These are phyloP conservation scores for Lutjanus argentimaculatus DNA, from an alignment of 2,797 vertebrate genomes.

Conservation along the genomic window DNA sequence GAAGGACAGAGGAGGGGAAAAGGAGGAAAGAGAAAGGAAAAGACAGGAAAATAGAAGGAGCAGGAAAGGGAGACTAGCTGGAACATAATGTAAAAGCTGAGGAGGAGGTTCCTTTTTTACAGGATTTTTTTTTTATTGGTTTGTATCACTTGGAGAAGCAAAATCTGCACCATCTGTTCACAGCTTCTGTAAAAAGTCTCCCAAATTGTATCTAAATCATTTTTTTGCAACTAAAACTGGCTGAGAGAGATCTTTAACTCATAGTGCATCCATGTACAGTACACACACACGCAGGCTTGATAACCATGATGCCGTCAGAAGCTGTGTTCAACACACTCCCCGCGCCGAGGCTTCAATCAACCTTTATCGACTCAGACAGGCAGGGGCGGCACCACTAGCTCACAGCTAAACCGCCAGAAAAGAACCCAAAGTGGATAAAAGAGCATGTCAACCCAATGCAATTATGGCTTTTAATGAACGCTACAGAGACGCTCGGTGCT, in stretches of 20 bases:
- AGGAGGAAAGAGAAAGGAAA: conserved; percentile 3
- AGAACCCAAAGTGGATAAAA: conserved; percentile 77
- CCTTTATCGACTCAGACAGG: conserved; percentile 80
- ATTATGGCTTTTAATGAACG: conserved; percentile 87
- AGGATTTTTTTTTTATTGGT: conserved; percentile 9
- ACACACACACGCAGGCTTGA: conserved; percentile 39
- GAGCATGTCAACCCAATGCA: conserved; percentile 84
- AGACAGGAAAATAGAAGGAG: conserved; percentile 17
- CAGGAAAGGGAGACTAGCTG: conserved; percentile 8
- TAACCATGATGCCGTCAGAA: conserved; percentile 59
- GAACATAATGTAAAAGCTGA: conserved; percentile 4
- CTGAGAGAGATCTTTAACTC: background rate
- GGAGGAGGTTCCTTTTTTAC: conserved; percentile 1
- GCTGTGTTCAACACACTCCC: conserved; percentile 65
- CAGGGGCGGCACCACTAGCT: conserved; percentile 58
- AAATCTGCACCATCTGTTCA: conserved; percentile 37
- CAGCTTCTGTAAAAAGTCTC: conserved; percentile 20
- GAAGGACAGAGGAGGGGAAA: conserved; percentile 5
- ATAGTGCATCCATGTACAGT: conserved; percentile 1
- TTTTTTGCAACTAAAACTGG: background rate
- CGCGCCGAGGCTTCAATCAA: conserved; percentile 75
- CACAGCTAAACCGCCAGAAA: conserved; percentile 65
- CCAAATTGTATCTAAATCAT: conserved; percentile 6
- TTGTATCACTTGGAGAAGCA: conserved; percentile 17
- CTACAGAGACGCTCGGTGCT: conserved; percentile 73